Percentiles rank a stretch among this genome's conserved stretches.
phyloP scores from a whole-genome alignment of 2,797 vertebrate genomes.

The Heteromormyrus szaboi region DNA sequence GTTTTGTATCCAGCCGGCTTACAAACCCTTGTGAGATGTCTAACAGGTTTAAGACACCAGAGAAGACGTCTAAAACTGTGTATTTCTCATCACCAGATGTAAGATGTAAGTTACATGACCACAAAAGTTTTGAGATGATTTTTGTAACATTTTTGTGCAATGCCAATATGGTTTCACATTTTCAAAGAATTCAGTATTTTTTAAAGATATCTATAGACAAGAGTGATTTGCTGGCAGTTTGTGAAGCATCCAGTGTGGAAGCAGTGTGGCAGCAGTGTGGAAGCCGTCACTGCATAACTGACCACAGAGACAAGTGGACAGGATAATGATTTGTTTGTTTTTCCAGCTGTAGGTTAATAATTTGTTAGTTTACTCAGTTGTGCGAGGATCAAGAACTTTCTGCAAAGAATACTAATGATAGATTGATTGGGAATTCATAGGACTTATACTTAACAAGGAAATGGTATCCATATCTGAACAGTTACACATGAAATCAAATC shows the following conservation, averaged over 20 bases:
- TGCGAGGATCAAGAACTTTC: background rate
- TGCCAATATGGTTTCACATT: background rate
- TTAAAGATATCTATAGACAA: background rate
- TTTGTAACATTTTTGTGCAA: slow-evolving; percentile 2
- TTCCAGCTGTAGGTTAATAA: background rate
- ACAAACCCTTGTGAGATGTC: background rate
- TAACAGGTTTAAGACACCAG: background rate
- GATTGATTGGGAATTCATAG: background rate
- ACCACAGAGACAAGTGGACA: background rate
- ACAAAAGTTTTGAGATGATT: background rate
- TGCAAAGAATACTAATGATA: background rate
- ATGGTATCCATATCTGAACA: background rate
- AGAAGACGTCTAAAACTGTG: background rate
- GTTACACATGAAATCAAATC: background rate
- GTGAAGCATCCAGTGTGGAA: background rate
- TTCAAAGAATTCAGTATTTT: background rate
- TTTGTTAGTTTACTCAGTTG: background rate
- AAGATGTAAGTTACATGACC: background rate
- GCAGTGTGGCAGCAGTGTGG: background rate
- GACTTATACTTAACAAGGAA: background rate
- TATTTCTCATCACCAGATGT: background rate
- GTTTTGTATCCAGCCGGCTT: background rate
- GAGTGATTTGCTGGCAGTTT: background rate
- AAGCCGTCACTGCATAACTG: background rate
- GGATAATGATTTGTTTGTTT: background rate